phyloP scores from a whole-genome alignment of 2,113 vertebrate genomes.

The Pangasianodon hypophthalmus region DNA sequence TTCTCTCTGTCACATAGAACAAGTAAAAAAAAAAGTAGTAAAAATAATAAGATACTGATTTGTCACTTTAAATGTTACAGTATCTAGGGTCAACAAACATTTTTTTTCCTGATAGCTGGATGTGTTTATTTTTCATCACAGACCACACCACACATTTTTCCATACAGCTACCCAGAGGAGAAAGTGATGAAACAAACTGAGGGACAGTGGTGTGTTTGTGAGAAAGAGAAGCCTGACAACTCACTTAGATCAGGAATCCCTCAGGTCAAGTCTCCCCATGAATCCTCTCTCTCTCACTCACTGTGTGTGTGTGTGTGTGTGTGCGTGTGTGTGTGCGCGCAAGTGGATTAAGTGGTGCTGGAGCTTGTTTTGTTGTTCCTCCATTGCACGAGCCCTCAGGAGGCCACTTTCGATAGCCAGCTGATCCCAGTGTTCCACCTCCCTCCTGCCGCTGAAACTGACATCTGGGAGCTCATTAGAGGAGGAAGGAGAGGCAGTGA shows the following conservation, averaged over 20 bases:
- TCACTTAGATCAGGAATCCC: constrained; percentile 36
- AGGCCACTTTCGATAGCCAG: constrained; percentile 44
- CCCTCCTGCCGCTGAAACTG: constrained; percentile 27
- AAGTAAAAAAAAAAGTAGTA: background rate
- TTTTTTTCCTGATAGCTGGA: background rate
- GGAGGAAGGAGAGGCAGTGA: constrained; percentile 31
- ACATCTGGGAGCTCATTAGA: constrained; percentile 54
- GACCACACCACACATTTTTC: constrained; percentile 16
- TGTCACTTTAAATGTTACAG: background rate
- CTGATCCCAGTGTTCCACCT: constrained; percentile 46
- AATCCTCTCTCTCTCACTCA: background rate
- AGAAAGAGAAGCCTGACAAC: constrained; percentile 40
- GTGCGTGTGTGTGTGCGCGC: background rate
- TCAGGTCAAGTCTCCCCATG: constrained; percentile 30
- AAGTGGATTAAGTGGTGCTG: constrained; percentile 21
- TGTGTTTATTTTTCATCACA: constrained; percentile 9
- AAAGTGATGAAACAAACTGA: constrained; percentile 47
- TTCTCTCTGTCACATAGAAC: background rate
- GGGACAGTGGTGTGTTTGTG: constrained; percentile 52
- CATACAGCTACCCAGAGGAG: constrained; percentile 35
- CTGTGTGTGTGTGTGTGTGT: background rate
- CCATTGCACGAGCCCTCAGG: constrained; percentile 25
- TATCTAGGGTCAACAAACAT: background rate
- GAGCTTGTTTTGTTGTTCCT: constrained; percentile 49
- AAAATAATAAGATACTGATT: background rate